Conservation (phyloP, 2,797 vertebrate species). For the Poecile montanus region DNA sequence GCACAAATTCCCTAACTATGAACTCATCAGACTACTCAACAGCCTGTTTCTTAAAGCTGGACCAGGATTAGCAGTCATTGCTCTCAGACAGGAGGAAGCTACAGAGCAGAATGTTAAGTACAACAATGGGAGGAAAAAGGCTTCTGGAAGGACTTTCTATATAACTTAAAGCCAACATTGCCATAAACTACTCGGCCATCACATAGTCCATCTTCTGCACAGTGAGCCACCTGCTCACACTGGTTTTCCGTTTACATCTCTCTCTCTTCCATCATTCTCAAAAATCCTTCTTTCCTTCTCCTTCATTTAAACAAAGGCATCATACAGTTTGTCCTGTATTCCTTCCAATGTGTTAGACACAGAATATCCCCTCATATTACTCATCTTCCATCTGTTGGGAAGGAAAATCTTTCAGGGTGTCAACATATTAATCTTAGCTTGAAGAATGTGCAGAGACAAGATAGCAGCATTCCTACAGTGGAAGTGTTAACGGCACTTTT, state of each 20-base stretch:
- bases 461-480: not conserved
- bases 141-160: not conserved
- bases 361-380: not conserved
- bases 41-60: conserved; percentile 6
- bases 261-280: not conserved
- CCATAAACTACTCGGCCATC: not conserved
- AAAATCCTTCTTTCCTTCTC: not conserved
- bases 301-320: not conserved
- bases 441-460: conserved; percentile 9
- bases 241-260: not conserved
- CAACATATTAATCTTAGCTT: not conserved
- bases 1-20: conserved; percentile 30
- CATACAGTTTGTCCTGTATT: not conserved
- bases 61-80: not conserved
- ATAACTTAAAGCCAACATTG: not conserved
- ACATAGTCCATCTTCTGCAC: not conserved
- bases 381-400: not conserved
- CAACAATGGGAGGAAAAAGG: not conserved
- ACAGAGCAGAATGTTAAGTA: not conserved
- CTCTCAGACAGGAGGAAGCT: not conserved
- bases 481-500: not conserved
- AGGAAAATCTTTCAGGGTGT: not conserved
- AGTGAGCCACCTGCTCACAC: not conserved
- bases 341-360: not conserved
- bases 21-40: conserved; percentile 19